Evolutionary conservation across 2,888 invertebrate species (phyloP).

Genomic region (Halocaridina rubra): DNA sequence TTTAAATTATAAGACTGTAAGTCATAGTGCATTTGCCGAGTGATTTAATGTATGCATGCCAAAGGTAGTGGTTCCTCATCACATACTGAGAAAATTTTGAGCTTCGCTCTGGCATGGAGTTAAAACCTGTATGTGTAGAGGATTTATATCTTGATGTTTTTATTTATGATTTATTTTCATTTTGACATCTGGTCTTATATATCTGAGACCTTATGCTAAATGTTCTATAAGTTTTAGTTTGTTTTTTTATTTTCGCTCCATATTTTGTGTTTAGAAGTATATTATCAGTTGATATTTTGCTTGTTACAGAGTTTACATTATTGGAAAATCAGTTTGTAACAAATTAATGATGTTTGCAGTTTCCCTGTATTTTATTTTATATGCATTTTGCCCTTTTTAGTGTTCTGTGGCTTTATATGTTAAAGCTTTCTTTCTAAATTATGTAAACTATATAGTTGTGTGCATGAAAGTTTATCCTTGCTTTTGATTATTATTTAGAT

Average conservation of each 20-base stretch:
- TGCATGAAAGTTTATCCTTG: too few species aligned
- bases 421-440: too few species aligned
- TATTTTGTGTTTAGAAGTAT: constrained; percentile 16
- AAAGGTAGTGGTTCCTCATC: too few species aligned
- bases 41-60: too few species aligned
- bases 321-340: constrained; percentile 6
- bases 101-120: too few species aligned
- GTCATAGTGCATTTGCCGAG: too few species aligned
- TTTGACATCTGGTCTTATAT: neutral
- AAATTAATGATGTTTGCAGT: constrained; percentile 52
- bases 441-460: too few species aligned
- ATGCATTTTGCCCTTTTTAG: constrained; percentile 42
- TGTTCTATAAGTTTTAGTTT: constrained; percentile 36
- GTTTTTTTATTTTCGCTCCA: constrained; percentile 20
- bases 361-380: constrained; percentile 53
- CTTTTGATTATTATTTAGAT: too few species aligned
- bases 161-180: neutral
- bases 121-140: too few species aligned
- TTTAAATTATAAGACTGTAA: too few species aligned
- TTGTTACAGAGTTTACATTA: constrained; percentile 14
- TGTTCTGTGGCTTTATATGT: constrained; percentile 11
- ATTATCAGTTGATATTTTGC: constrained; percentile 25
- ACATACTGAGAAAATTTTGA: too few species aligned
- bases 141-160: constrained; percentile 17
- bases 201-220: constrained; percentile 48